These are phyloP conservation scores for Vicugna pacos DNA, from an alignment of 2,113 vertebrate species.

Conservation along the genomic window DNA sequence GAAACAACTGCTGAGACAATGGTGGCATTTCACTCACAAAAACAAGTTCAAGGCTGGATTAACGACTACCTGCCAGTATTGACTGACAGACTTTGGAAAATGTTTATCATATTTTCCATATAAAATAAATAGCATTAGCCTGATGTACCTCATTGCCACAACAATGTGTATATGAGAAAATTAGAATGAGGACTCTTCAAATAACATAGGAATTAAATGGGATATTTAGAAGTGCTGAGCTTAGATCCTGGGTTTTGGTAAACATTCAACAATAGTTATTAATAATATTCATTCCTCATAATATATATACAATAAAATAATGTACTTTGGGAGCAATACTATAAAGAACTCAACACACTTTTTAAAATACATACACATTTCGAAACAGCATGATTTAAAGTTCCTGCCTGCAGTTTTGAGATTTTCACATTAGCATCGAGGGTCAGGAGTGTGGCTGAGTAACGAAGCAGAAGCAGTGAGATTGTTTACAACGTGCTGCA, in stretches of 20 bases:
- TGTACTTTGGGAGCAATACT: neutral
- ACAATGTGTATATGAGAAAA: neutral
- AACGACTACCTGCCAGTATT: neutral
- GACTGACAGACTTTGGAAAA: conserved; percentile 1
- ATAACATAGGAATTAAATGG: neutral
- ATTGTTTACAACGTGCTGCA: too few relatives aligned
- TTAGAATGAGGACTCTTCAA: neutral
- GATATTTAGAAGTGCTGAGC: neutral
- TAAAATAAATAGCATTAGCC: neutral
- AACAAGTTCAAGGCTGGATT: neutral
- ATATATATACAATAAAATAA: neutral
- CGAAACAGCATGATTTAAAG: neutral
- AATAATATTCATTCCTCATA: neutral
- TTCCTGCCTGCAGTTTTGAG: neutral
- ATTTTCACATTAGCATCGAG: neutral
- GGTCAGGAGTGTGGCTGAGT: neutral
- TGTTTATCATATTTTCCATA: neutral
- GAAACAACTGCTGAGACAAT: neutral
- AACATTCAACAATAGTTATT: neutral
- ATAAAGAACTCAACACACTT: neutral
- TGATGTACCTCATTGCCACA: neutral
- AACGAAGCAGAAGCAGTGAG: neutral
- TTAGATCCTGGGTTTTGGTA: neutral
- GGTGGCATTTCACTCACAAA: neutral
- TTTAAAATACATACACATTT: neutral